A percentile compares a stretch with the other conserved stretches of the same genome.
Evolutionary conservation across 1,140 invertebrate species (phyloP).

Genomic region (Neomicropteryx cornuta): DNA sequence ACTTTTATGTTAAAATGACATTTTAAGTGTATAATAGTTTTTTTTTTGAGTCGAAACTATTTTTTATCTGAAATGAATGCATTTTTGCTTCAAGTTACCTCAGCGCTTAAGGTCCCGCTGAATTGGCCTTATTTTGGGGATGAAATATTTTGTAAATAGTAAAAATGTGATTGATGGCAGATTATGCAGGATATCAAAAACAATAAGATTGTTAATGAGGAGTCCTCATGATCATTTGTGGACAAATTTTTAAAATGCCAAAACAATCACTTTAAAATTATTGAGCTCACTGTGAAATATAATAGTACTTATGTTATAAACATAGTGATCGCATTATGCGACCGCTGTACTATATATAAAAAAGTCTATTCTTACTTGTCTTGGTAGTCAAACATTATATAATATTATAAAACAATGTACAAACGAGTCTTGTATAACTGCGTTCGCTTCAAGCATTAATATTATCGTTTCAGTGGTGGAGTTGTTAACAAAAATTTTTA

Average conservation of each 20-base stretch:
- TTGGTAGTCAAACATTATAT: conserved; percentile 16
- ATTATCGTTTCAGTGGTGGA: conserved; percentile 17
- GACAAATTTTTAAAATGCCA: neutral
- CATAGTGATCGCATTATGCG: conserved; percentile 15
- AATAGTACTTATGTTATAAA: conserved; percentile 19
- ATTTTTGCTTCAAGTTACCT: too few species aligned
- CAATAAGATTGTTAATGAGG: conserved; percentile 15
- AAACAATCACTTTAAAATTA: too few species aligned
- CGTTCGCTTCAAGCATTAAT: conserved; percentile 16
- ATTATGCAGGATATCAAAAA: too few species aligned
- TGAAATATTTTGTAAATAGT: too few species aligned
- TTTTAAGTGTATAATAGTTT: too few species aligned
- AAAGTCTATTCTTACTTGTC: conserved; percentile 11
- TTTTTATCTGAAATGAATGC: too few species aligned
- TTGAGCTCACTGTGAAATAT: conserved; percentile 11
- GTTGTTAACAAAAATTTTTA: conserved; percentile 14
- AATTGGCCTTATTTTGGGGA: too few species aligned
- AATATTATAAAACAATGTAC: conserved; percentile 17
- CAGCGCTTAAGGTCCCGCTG: too few species aligned
- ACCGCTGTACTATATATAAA: conserved; percentile 15
- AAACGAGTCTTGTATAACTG: conserved; percentile 17
- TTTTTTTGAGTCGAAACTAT: too few species aligned
- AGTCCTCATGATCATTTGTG: conserved; percentile 5
- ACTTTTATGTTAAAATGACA: too few species aligned
- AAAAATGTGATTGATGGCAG: too few species aligned